These are phyloP conservation scores for Sebastes schlegelii DNA, from an alignment of 2,113 vertebrate species.

Conservation along the genomic window DNA sequence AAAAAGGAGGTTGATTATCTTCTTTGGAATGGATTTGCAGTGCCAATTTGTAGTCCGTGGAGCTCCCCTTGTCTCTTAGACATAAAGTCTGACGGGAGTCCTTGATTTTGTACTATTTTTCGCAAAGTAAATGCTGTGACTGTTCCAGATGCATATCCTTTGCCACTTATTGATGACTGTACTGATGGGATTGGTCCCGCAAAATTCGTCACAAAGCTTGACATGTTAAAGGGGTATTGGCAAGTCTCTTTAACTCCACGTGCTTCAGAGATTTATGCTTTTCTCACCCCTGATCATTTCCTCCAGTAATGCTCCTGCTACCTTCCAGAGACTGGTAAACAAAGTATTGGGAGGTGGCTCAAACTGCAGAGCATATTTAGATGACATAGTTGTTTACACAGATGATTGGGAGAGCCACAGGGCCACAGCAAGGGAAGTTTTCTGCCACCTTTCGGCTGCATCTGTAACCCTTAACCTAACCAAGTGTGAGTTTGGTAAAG, in stretches of 20 bases:
- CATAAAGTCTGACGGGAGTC: background rate
- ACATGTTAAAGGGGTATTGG: no score
- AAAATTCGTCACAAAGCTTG: background rate
- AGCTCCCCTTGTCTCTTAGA: background rate
- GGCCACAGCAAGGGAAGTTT: background rate
- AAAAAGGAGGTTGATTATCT: background rate
- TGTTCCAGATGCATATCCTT: background rate
- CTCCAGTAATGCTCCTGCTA: background rate
- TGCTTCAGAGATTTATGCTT: background rate
- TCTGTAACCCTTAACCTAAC: background rate
- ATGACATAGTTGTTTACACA: background rate
- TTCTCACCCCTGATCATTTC: no score
- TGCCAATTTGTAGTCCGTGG: background rate
- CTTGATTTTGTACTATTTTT: background rate
- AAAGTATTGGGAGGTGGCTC: background rate
- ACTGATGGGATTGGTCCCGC: constrained; percentile 7
- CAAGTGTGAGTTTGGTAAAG: background rate
- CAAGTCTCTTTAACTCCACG: background rate
- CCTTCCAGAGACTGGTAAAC: background rate
- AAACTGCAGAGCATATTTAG: constrained; percentile 8
- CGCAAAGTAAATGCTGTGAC: background rate
- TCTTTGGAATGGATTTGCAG: background rate
- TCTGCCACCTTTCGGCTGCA: background rate
- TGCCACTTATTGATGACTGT: constrained; percentile 2
- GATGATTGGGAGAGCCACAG: background rate